Evolutionary conservation across 2,113 vertebrate genomes (phyloP), one percentile per base, ranked within the genome.

Genomic region (Brevimyrus niger): DNA sequence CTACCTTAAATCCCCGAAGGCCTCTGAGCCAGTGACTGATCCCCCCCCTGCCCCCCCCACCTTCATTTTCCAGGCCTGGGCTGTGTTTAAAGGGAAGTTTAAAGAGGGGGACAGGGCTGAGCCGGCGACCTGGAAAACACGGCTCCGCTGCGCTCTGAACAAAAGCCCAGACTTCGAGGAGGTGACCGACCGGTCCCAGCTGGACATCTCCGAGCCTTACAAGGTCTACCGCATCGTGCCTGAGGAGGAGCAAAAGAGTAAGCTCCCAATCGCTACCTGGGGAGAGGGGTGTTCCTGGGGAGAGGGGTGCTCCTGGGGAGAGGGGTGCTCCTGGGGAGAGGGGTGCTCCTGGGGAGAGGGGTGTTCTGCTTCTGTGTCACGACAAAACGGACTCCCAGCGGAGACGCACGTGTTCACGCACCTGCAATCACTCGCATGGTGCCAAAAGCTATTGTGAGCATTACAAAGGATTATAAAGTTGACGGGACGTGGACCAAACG

Each of bases 121-220:
- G 61, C 98, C 98, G 0, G 98, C 98, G 48, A 99, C 98, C 0
- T 99, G 98, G 98, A 99, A 99, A 95, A 99, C 98, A 0, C 96
- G 98, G 87, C 95, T 99, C 3, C 98, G 98, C 88, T 99, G 98
- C 0, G 98, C 98, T 0, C 92, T 99, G 9, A 99, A 99, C 93
- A 99, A 99, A 94, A 99, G 98, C 92, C 98, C 98, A 0, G 98
- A 99, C 92, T 99, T 99, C 55, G 98, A 99, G 95, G 98, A 99
- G 95, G 98, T 97, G 91, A 97, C 98, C 0, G 98, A 99, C 7
- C 96, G 98, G 89, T 99, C 98, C 44, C 98, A 99, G 93, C 94
- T 99, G 91, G 98, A 99, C 95, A 99, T 99, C 89, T 99, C 98
- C 0, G 98, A 99, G 91, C 98, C 98, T 0, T 99, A 99, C 92